Conservation (phyloP, 37 sponge, comb jelly and placozoan species). For the Mnemiopsis leidyi region DNA sequence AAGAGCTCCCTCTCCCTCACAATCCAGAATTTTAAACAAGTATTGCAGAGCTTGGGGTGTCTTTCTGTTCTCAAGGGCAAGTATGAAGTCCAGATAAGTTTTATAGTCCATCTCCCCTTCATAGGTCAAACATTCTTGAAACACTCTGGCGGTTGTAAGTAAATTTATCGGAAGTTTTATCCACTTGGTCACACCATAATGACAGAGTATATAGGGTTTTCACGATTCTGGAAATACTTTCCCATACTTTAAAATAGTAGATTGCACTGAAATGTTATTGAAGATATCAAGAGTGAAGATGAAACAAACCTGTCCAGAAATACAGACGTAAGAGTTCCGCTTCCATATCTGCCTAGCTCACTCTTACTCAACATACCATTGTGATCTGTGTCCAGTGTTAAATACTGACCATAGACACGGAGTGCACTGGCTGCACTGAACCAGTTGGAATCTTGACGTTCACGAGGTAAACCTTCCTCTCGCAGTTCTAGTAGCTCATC, state of each 20-base stretch:
- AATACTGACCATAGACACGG: conserved; percentile 93
- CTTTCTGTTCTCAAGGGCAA: conserved; percentile 92
- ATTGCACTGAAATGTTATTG: no score
- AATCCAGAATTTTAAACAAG: conserved; percentile 89
- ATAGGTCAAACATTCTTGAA: conserved; percentile 97
- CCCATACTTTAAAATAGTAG: no score
- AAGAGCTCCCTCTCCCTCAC: conserved; percentile 77
- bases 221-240: no score
- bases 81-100: conserved; percentile 95
- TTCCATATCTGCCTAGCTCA: conserved; percentile 83
- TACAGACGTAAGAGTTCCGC: conserved; percentile 82
- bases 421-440: conserved; percentile 95
- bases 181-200: no score
- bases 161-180: no score
- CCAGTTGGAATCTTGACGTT: conserved; percentile 88
- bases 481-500: conserved; percentile 94
- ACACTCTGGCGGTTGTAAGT: conserved; percentile 79
- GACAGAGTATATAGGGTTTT: no score
- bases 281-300: no score
- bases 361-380: conserved; percentile 93
- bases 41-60: conserved; percentile 94
- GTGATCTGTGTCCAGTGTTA: conserved; percentile 91
- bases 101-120: conserved; percentile 99
- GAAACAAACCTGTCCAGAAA: conserved; percentile 80
- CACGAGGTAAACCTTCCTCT: conserved; percentile 88